Percentiles rank a stretch among this genome's conserved stretches.
These are phyloP conservation scores for Ophioninae sp. DNA, from an alignment of 2,888 invertebrate species.

Conservation along the genomic window DNA sequence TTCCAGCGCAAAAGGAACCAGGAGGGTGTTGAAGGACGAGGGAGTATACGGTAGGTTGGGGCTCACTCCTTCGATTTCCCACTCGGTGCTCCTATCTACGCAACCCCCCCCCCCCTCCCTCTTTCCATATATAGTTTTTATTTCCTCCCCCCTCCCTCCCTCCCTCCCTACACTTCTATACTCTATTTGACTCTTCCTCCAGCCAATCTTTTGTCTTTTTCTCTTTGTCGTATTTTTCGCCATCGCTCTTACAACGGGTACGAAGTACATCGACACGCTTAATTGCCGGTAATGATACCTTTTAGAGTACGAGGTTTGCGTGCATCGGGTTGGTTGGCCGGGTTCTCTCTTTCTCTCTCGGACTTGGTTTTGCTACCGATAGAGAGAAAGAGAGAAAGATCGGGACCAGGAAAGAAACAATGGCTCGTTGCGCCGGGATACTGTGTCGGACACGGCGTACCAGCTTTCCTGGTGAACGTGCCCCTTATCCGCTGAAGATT, in stretches of 20 bases:
- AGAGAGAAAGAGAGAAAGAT: constrained; percentile 33
- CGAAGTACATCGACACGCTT: constrained; percentile 61
- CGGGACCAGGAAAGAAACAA: constrained; percentile 42
- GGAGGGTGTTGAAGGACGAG: constrained; percentile 36
- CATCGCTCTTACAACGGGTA: constrained; percentile 47
- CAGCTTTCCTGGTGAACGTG: constrained; percentile 27
- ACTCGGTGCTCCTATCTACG: constrained; percentile 21
- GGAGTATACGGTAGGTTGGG: constrained; percentile 32
- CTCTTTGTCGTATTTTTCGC: constrained; percentile 51
- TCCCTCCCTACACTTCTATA: constrained; percentile 4
- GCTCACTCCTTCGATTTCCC: constrained; percentile 19
- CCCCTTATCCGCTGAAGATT: constrained; percentile 29
- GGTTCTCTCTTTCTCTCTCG: constrained; percentile 50
- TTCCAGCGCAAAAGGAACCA: constrained; percentile 38
- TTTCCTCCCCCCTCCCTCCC: constrained; percentile 25
- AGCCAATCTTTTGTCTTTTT: constrained; percentile 24
- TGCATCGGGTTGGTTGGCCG: constrained; percentile 30
- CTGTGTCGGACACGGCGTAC: constrained; percentile 45
- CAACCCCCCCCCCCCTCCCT: constrained; percentile 15
- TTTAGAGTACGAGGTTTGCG: constrained; percentile 57
- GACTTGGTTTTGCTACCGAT: constrained; percentile 32
- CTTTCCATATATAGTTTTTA: not conserved
- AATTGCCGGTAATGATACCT: constrained; percentile 64
- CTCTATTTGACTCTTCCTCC: constrained; percentile 8
- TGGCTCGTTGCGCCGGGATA: constrained; percentile 44